These are phyloP conservation scores for Ophthalmolycus amberensis DNA, from an alignment of 2,113 vertebrate genomes.

Conservation along the genomic window DNA sequence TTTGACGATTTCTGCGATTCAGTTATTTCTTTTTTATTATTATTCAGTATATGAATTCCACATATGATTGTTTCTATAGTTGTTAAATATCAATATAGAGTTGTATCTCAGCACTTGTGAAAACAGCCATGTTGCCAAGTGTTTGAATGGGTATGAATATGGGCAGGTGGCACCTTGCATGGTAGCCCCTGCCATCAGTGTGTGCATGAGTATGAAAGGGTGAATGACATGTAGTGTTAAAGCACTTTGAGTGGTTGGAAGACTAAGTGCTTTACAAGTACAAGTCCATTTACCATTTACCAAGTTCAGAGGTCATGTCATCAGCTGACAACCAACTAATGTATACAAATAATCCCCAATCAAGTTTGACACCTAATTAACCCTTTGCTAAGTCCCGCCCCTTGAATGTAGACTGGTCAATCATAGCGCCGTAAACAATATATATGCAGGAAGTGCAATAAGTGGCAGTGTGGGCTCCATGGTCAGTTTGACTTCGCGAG, in stretches of 20 bases:
- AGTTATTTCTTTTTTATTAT: background rate
- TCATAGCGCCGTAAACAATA: background rate
- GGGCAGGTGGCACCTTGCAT: no score
- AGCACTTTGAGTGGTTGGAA: no score
- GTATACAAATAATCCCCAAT: constrained; percentile 6
- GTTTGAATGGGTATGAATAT: no score
- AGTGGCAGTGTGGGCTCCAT: no score
- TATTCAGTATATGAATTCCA: background rate
- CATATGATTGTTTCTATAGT: background rate
- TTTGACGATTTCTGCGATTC: background rate
- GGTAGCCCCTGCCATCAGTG: no score
- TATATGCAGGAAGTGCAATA: no score
- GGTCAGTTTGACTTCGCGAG: no score
- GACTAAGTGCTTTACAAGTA: no score
- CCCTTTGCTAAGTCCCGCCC: background rate
- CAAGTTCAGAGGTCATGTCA: background rate
- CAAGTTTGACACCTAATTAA: background rate
- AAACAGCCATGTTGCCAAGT: background rate
- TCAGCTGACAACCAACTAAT: constrained; percentile 16
- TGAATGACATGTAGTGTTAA: no score
- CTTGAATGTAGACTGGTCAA: background rate
- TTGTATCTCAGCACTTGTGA: background rate
- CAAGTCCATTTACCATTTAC: background rate
- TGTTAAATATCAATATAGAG: background rate
- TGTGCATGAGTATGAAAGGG: no score